These are phyloP conservation scores for Typhlichthys subterraneus DNA, from an alignment of 2,797 vertebrate genomes.

Conservation along the genomic window DNA sequence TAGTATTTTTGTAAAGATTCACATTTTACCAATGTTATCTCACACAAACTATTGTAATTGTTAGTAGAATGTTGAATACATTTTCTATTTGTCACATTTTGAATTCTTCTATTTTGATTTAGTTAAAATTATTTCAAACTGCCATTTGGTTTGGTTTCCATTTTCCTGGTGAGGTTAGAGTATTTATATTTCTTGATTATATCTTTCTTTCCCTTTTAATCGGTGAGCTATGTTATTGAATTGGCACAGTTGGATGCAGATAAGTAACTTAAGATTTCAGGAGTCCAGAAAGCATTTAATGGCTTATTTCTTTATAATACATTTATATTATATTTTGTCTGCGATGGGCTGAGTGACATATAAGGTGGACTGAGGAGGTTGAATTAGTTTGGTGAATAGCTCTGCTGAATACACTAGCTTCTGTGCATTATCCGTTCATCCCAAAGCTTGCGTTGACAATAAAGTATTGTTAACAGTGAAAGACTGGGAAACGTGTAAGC, in stretches of 20 bases:
- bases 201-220: slow-evolving; percentile 15
- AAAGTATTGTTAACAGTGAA: slow-evolving; percentile 14
- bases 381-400: slow-evolving; percentile 12
- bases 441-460: slow-evolving; percentile 11
- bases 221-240: slow-evolving; percentile 24
- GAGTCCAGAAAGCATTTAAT: slow-evolving; percentile 9
- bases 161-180: slow-evolving; percentile 16
- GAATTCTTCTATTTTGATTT: slow-evolving; percentile 32
- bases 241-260: slow-evolving; percentile 24
- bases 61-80: slow-evolving; percentile 23
- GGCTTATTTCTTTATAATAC: slow-evolving; percentile 26
- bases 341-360: slow-evolving; percentile 23
- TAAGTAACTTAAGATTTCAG: slow-evolving; percentile 14
- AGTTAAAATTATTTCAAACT: slow-evolving; percentile 34
- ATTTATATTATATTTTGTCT: slow-evolving; percentile 43
- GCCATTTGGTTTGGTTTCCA: slow-evolving; percentile 37
- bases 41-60: slow-evolving; percentile 31
- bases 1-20: slow-evolving; percentile 20
- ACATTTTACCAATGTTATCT: slow-evolving; percentile 31
- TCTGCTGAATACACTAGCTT: neutral
- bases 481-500: slow-evolving; percentile 44
- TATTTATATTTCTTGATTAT: slow-evolving; percentile 9
- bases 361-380: slow-evolving; percentile 13
- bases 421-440: neutral
- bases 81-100: slow-evolving; percentile 45